Conservation (phyloP, 1,140 invertebrate species). For the Thrips palmi region DNA sequence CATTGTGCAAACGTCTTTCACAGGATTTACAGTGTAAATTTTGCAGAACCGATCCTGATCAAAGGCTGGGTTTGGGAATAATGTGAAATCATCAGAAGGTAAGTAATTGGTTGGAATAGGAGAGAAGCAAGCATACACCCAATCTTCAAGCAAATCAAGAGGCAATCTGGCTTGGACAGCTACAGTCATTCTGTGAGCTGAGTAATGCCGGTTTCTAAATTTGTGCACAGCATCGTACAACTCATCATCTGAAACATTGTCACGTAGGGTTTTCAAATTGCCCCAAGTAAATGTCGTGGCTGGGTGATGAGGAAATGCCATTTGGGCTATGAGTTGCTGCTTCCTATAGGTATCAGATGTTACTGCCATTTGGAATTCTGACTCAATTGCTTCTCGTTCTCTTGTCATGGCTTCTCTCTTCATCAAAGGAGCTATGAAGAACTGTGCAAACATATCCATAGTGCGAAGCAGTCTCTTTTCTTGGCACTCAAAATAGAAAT, state of each 20-base stretch:
- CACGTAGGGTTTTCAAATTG: conserved; percentile 54
- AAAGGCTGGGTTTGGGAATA: conserved; percentile 33
- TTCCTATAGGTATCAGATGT: conserved; percentile 45
- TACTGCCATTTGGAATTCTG: conserved; percentile 62
- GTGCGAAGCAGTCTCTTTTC: conserved; percentile 52
- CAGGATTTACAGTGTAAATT: conserved; percentile 59
- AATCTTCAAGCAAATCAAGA: conserved; percentile 50
- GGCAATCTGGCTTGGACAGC: conserved; percentile 62
- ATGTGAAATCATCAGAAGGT: conserved; percentile 35
- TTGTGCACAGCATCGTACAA: conserved; percentile 48
- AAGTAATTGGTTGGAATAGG: conserved; percentile 42
- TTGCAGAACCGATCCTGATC: conserved; percentile 37
- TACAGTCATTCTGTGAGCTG: conserved; percentile 74
- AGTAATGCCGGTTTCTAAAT: conserved; percentile 68
- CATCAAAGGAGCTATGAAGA: conserved; percentile 78
- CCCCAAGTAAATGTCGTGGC: conserved; percentile 72
- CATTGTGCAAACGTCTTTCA: conserved; percentile 53
- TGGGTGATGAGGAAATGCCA: conserved; percentile 46
- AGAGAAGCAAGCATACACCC: conserved; percentile 40
- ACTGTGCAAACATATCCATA: conserved; percentile 75
- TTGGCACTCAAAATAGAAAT: conserved; percentile 75
- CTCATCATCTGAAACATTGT: conserved; percentile 40
- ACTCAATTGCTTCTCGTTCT: conserved; percentile 84
- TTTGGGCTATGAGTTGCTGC: conserved; percentile 41
- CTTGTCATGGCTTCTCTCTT: conserved; percentile 66